phyloP scores from a whole-genome alignment of 2,797 vertebrate genomes.

The Rhabdophis nuchalis region DNA sequence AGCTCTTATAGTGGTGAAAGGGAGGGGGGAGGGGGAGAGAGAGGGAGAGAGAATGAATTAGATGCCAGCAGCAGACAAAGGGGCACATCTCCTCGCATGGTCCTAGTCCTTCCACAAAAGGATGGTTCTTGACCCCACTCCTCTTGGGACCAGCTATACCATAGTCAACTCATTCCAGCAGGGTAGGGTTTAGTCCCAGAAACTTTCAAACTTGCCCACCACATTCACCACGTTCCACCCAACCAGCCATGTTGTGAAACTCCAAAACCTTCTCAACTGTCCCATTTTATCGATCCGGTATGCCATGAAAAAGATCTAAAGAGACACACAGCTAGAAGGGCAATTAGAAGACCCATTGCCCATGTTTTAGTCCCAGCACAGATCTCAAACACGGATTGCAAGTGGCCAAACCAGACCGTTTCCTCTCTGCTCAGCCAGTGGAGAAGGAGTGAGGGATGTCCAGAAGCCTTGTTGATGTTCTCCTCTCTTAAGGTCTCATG shows the following conservation, averaged over 20 bases:
- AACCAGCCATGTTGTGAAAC: background rate
- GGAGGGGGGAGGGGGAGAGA: background rate
- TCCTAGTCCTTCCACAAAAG: background rate
- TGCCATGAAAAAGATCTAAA: background rate
- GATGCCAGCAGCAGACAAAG: background rate
- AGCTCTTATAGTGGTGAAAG: background rate
- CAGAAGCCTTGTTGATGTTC: background rate
- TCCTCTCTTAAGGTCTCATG: background rate
- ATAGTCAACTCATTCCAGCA: background rate
- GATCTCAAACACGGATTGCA: background rate
- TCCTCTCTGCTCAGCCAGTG: background rate
- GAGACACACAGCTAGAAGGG: background rate
- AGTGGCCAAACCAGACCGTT: background rate
- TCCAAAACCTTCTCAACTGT: background rate
- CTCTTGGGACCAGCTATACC: background rate
- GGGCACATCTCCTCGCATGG: background rate
- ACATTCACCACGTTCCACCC: background rate
- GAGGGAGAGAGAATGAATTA: no score
- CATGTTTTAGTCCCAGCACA: background rate
- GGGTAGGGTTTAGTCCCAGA: background rate
- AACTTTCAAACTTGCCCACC: background rate
- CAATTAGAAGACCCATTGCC: background rate
- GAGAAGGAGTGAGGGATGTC: background rate
- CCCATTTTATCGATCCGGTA: background rate
- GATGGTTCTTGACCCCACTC: background rate